Base-by-base conservation (phyloP, 2,888 invertebrate genomes). In the Protodeltote pygarga region DNA sequence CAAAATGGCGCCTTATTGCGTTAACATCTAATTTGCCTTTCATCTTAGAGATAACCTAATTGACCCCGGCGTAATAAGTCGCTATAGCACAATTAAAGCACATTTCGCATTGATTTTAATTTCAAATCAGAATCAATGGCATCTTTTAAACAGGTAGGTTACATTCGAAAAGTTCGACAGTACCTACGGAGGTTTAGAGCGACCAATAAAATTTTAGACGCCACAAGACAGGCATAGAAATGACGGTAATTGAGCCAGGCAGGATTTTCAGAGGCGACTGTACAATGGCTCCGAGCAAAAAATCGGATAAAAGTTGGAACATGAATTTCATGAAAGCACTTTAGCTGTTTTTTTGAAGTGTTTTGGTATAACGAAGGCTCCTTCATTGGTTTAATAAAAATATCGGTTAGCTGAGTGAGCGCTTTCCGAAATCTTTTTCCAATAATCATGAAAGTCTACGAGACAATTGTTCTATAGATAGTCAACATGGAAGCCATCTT, bases 1-100 rank as follows among this genome's bases (percentile, higher is more conserved):
- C 64, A 62, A 63, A 59, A 58, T 50, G 51, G 61, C 52, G 47
- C 52, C 58, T 77, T 74, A 82, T 81, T 79, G 69, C 74, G 73
- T 81, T 80, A 81, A 58, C 70, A 55, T 69, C 70, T 77, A 77
- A 82, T 80, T 80, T 67, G 64, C 73, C 71, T 73, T 65, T 77
- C 75, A 77, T 74, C 75, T 70, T 51, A 49, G 59, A 51, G 47
- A 63, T 75, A 75, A 75, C 44, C 62, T 63, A 65, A 76, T 75
- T 71, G 54, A 49, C 63, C 65, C 58, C 35, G 46, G 51, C 49
- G 41, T 49, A 41, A 58, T 60, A 51, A 35, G 24, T 16, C 42
- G 28, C 41, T 25, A 44, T 42, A 59, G 37, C 42, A 21, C 24
- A 40, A 54, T 46, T 51, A 54, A 34, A 42, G 17, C 29, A 42